Evolutionary conservation across 2,888 invertebrate genomes (phyloP).

Genomic region (Caenorhabditis sulstoni): DNA sequence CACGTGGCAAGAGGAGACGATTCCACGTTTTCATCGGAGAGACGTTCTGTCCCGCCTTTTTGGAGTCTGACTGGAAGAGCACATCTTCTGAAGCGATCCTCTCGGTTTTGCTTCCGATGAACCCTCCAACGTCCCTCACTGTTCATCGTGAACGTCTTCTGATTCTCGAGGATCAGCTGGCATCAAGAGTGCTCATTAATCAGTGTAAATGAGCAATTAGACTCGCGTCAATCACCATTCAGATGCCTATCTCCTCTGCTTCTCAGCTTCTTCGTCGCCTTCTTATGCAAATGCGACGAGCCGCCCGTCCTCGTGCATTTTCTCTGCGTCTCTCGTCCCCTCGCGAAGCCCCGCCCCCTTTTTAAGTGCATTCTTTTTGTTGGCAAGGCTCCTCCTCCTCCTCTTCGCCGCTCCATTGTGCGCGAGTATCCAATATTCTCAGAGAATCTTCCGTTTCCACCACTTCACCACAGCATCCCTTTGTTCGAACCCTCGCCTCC

Average conservation of each 20-base stretch:
- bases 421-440: constrained; percentile 47
- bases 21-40: no score
- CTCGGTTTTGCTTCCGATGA: no score
- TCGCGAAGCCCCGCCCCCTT: constrained; percentile 28
- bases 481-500: constrained; percentile 9
- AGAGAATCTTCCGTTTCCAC: constrained; percentile 25
- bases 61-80: no score
- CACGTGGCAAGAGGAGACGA: no score
- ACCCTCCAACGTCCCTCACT: no score
- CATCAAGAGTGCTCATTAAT: not conserved
- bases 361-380: constrained; percentile 44
- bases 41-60: no score
- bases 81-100: no score
- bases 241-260: constrained; percentile 15
- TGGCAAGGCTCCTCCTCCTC: not conserved
- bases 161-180: no score
- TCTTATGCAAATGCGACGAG: constrained; percentile 21
- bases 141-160: no score
- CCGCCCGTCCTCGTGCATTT: not conserved
- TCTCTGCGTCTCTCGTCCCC: not conserved
- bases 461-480: no score
- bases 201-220: not conserved
- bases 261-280: not conserved
- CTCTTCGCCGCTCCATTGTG: constrained; percentile 24
- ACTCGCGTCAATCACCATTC: constrained; percentile 33